A percentile compares a stretch with the other conserved stretches of the same genome.
phyloP scores from a whole-genome alignment of 1,140 invertebrate genomes.

The Bombus waltoni region DNA sequence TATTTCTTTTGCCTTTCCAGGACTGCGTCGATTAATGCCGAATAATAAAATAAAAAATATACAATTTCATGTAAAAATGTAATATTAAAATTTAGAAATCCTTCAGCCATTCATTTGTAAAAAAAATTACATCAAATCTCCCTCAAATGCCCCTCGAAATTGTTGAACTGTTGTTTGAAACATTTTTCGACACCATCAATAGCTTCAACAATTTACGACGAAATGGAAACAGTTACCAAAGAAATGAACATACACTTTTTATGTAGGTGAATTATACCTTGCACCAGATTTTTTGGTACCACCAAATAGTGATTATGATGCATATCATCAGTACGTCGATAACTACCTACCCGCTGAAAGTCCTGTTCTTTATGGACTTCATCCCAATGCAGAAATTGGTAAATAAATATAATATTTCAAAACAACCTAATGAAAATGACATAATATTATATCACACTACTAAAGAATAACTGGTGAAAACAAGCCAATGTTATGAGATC shows the following conservation, averaged over 20 bases:
- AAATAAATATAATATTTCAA: slow-evolving; percentile 5
- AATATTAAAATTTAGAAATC: no score
- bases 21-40: no score
- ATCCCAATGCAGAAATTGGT: slow-evolving; percentile 98
- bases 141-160: no score
- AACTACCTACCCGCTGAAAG: slow-evolving; percentile 93
- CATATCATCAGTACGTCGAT: slow-evolving; percentile 96
- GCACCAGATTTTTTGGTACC: slow-evolving; percentile 93
- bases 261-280: slow-evolving; percentile 87
- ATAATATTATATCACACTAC: background rate
- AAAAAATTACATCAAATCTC: no score
- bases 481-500: no score
- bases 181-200: background rate
- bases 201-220: background rate
- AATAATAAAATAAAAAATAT: no score
- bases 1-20: no score
- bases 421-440: background rate
- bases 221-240: background rate
- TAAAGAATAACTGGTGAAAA: no score
- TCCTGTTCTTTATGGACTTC: slow-evolving; percentile 94
- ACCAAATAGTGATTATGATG: slow-evolving; percentile 92
- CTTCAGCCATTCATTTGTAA: no score
- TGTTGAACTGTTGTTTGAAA: background rate
- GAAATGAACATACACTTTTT: background rate
- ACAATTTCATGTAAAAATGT: no score